Evolutionary conservation across 2,888 invertebrate genomes (phyloP), one percentile per base, ranked within the genome.

Genomic region (Coecobrya sp.): DNA sequence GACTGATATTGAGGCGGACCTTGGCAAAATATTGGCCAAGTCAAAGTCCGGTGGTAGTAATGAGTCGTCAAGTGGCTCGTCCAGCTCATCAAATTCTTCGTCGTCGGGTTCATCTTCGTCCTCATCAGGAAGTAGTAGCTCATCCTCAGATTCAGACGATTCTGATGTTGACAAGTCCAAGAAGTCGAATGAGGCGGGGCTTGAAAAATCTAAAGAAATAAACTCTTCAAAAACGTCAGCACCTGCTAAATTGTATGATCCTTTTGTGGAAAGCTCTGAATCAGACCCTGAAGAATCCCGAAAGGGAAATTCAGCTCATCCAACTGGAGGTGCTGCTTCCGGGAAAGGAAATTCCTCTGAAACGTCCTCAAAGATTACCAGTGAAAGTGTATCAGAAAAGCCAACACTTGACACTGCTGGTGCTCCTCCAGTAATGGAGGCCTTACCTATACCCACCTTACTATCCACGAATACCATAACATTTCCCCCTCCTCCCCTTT

Each of bases 191-290:
- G 30, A 30, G 0, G 30, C 16, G 5, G 27, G 30, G 7, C 25
- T 1, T 22, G 76, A 22, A 76, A 76, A 76, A 13, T n/a, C 49
- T 3, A 25, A 76, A 22, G 22, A 45, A 16, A 25, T 10, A 5
- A 19, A 16, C 27, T 11, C 22, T 45, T 2, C 55, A 49, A n/a
- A 19, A 10, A 42, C 59, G 5, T 2, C 49, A n/a, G 52, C 27
- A 16, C 42, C 82, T 0, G 55, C 16, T 2, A 92, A 92, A 11
- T 42, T 92, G n/a, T 92, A 92, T 45, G 92, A 92, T 27, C 92
- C 92, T 16, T 92, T 92, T 19, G 84, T 27, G 8, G 88, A 92
- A 68, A 92, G 92, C n/a, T 88, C 92, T 8, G 88, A 92, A n/a
- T 92, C 92, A 1, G 92, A 92, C 36, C 10, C 11, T 0, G 92